Base-by-base conservation (phyloP, 2,888 invertebrate genomes). In the Capitulum mitella region DNA sequence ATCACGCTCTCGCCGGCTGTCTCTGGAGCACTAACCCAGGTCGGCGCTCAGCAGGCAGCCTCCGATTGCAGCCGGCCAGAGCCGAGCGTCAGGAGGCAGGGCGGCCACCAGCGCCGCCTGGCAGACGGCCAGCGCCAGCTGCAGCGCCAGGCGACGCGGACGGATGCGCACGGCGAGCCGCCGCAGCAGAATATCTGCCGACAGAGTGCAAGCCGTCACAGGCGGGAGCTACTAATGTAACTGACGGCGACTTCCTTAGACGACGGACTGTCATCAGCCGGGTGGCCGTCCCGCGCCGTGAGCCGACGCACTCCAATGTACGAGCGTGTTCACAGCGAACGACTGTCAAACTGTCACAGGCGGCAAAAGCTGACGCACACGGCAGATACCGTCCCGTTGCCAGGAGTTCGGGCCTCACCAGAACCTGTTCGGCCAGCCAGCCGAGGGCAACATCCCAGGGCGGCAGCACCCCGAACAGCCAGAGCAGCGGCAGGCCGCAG, bases 401-500 rank as follows among this genome's bases (percentile, higher is more conserved):
- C n/a, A n/a, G n/a, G n/a, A n/a, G n/a, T n/a, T n/a, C n/a, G n/a
- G n/a, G n/a, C 43, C 64, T 64, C 32, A 64, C 64, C 64, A 64
- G 37, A 2, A 12, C 5, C 40, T 70, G 70, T 12, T 70, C 70
- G 2, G 70, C 22, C 8, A 70, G 70, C 70, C 70, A 70, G 26
- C 29, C 26, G 1, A 70, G 8, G 6, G 37, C 70, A 10, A 40
- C 70, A 26, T 40, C 70, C 70, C 37, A 37, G 22, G 70, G 70
- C 70, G 70, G 70, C 0, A 70, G 16, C 3, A 70, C 70, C 10
- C 70, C 70, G 37, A 22, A 16, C 40, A 70, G 70, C 70, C 70
- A 70, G 26, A 70, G 70, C 40, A 70, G 70, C 40, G 70, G 70
- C 70, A 70, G 37, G 22, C 14, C 26, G 70, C 70, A 70, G 22